Evolutionary conservation across 2,888 invertebrate genomes (phyloP), one percentile per base, ranked within the genome.

Genomic region (Netelia virgata): DNA sequence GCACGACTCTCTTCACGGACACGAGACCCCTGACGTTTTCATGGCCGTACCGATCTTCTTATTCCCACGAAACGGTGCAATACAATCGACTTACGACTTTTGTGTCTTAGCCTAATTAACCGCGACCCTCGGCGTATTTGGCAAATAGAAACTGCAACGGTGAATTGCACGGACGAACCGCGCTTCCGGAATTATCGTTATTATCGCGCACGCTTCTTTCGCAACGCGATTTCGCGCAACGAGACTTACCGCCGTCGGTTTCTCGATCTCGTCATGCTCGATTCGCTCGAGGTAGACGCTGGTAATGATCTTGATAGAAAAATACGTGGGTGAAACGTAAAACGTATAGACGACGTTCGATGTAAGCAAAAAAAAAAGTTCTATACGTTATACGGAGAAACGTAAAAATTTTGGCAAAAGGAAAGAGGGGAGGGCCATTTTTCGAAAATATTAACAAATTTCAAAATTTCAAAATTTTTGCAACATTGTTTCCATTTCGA

Each of bases 1-100:
- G 28, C 23, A 59, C 16, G 20, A 70, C 57, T n/a, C 57, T n/a
- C 1, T 59, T 59, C 53, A 43, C 16, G 20, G 9, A 23, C 18
- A 47, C 28, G 36, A 47, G 70, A 79, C 70, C 66, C 74, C 75
- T 84, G 70, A 75, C 75, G 72, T 74, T 79, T 84, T 82, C 78
- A 78, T 78, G 84, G 78, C 74, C 78, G 75, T 75, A 82, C 55
- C 36, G 14, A 72, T 78, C 78, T 70, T 70, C 78, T 53, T 61
- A 72, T 82, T 84, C 84, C 64, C 84, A 82, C 84, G 84, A 69
- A 70, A 23, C 57, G 76, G 20, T 36, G 16, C 18, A 50, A 50
- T 57, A 57, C 69, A 74, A 64, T 79, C 43, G 69, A 57, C 64
- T 47, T 14, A 14, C 47, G 11, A 64, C 69, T 70, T 72, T 82